Evolutionary conservation across 2,888 invertebrate species (phyloP), one percentile per base, ranked within the genome.

Genomic region (Caenorhabditis drosophilae): DNA sequence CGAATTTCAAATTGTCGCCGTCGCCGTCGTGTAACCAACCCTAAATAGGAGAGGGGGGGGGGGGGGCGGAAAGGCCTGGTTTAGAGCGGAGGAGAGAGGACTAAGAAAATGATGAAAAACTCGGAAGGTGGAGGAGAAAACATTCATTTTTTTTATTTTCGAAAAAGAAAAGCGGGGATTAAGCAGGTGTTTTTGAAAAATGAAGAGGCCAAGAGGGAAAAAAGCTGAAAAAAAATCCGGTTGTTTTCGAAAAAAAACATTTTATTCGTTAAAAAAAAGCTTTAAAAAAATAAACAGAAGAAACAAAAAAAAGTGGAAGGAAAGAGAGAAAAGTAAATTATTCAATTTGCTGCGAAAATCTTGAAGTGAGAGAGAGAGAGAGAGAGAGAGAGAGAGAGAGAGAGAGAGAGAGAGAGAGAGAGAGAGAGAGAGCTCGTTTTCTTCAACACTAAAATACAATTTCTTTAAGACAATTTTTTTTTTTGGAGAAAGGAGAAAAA

Each of bases 291-390:
- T 15, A 36, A 36, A 36, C 12, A 4, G 36, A 36, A n/a, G 16
- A 36, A 36, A n/a, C 7, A 36, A 4, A n/a, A 7, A 36, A n/a
- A n/a, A 25, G 41, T 18, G 0, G 26, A 6, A 15, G 18, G 9
- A 4, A 50, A 22, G 9, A 54, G n/a, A n/a, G 7, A 36, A 36
- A n/a, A 36, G 36, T 12, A 36, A 36, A 36, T 36, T 36, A 36
- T 36, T 36, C 36, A 36, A 36, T 36, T 36, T 36, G 36, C n/a
- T n/a, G n/a, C n/a, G n/a, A n/a, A n/a, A 36, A 36, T 36, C 36
- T 36, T n/a, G 9, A 31, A 15, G 52, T 20, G 35, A 59, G 48
- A 38, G 26, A 42, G 26, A 9, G n/a, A 38, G 4, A 15, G 38
- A 4, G 16, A 4, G n/a, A 26, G 7, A 27, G 12, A 16, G 53